Base-by-base conservation (phyloP, 2,888 invertebrate genomes). In the Troilus luridus region DNA sequence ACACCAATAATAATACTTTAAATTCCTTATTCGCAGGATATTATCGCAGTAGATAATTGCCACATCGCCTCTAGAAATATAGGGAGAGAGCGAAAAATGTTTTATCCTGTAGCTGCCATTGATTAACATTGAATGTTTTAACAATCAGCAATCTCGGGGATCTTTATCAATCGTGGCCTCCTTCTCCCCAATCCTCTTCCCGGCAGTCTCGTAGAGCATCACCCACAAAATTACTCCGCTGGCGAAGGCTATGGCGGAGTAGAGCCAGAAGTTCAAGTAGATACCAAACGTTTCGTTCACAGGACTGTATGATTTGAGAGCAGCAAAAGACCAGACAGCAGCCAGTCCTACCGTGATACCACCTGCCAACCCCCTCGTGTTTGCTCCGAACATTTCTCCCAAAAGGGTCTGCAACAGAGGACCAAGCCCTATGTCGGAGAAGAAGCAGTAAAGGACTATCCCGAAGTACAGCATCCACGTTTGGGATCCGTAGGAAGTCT, bases 171-270 rank as follows among this genome's bases (percentile, higher is more conserved):
- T 19, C 21, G 21, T 56, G 88, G 17, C 88, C 41, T 88, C 88
- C 17, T 93, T 92, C 91, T 93, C 92, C 0, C 92, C 92, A 41
- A 93, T 91, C 7, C 92, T 91, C 88, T 92, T 93, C 14, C 93
- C 93, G 19, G 93, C 93, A n/a, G 93, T 93, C 90, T 93, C 93
- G 41, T 92, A 92, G 24, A 93, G 89, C n/a, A 92, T 41, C 64
- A 92, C 88, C 67, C 91, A 91, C 5, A 93, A 92, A n/a, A 92
- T 72, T 24, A 92, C 91, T 41, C 92, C 92, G 24, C 92, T 88
- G 5, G 92, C 60, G 12, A 91, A 88, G 56, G 92, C 92, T n/a
- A 91, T 56, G 17, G 91, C 77, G 62, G 92, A 91, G 88, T 92
- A 92, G 10, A 91, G 77, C n/a, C 89, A 89, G 81, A 92, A 93